Percentiles rank a stretch among this genome's conserved stretches.
Conservation (phyloP, 2,797 vertebrate genomes). For the Huso huso region DNA sequence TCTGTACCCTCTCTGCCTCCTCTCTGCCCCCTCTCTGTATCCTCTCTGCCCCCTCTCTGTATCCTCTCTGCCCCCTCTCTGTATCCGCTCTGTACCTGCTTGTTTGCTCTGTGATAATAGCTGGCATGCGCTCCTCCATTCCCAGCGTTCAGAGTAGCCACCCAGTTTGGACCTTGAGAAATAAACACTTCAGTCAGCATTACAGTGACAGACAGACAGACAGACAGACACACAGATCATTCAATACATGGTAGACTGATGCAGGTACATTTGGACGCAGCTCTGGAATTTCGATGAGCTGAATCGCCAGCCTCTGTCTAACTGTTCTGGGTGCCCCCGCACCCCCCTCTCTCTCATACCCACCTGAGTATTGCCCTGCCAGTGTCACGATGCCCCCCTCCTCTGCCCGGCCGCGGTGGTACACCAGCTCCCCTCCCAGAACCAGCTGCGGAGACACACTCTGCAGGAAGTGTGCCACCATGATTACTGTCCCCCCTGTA, state of each 20-base stretch:
- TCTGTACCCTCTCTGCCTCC: too few species aligned
- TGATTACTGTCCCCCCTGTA: slow-evolving; percentile 74
- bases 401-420: slow-evolving; percentile 82
- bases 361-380: slow-evolving; percentile 88
- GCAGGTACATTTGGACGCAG: too few species aligned
- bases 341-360: background rate
- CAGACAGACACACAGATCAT: too few species aligned
- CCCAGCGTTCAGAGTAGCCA: slow-evolving; percentile 81
- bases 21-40: too few species aligned
- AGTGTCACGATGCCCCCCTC: slow-evolving; percentile 88
- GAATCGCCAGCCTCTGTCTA: background rate
- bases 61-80: slow-evolving; percentile 16
- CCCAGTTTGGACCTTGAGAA: slow-evolving; percentile 76
- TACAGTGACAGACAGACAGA: background rate
- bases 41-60: background rate
- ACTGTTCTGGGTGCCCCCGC: background rate
- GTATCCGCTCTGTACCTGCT: slow-evolving; percentile 63
- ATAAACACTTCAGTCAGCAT: background rate
- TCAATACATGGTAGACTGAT: too few species aligned
- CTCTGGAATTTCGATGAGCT: background rate
- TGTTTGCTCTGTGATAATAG: slow-evolving; percentile 89
- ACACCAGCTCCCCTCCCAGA: slow-evolving; percentile 87
- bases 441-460: slow-evolving; percentile 81
- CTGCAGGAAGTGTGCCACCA: slow-evolving; percentile 94
- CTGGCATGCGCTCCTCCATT: slow-evolving; percentile 91